These are phyloP conservation scores for Cardiocondyla obscurior DNA, from an alignment of 1,140 invertebrate species.

Conservation along the genomic window DNA sequence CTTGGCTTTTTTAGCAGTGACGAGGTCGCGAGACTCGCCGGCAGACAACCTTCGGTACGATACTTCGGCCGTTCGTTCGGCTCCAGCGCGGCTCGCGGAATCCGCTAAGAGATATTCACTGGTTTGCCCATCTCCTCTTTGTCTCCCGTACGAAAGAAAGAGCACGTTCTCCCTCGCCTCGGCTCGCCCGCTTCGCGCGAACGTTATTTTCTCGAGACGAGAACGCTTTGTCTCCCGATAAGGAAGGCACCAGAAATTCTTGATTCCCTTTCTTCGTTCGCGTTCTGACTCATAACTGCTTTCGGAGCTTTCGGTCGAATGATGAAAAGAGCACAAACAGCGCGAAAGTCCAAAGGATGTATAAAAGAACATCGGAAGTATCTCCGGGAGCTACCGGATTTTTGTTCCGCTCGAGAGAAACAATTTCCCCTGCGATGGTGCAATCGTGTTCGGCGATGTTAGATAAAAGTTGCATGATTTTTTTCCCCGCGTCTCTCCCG, in stretches of 20 bases:
- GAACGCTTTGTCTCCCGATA: constrained; percentile 55
- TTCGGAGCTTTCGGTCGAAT: constrained; percentile 38
- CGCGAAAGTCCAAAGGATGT: constrained; percentile 43
- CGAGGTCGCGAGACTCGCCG: constrained; percentile 78
- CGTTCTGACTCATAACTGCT: constrained; percentile 49
- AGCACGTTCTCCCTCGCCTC: constrained; percentile 39
- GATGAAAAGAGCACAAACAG: constrained; percentile 32
- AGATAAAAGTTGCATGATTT: neutral
- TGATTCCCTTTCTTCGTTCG: constrained; percentile 35
- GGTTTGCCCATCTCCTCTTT: constrained; percentile 59
- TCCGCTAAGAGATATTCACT: constrained; percentile 68
- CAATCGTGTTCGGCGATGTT: neutral
- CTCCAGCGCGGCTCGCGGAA: constrained; percentile 72
- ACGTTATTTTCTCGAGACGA: constrained; percentile 53
- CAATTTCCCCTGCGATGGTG: neutral
- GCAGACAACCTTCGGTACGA: constrained; percentile 81
- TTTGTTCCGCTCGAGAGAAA: neutral
- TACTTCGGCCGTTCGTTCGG: constrained; percentile 68
- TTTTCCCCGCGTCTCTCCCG: neutral
- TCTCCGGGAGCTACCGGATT: neutral
- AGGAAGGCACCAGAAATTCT: constrained; percentile 50
- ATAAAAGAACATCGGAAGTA: constrained; percentile 41
- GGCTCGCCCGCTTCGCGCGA: constrained; percentile 8
- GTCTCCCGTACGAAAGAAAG: constrained; percentile 38
- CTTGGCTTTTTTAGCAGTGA: constrained; percentile 72